Evolutionary conservation across 1,140 invertebrate species (phyloP), one percentile per base, ranked within the genome.

Genomic region (Philaenus spumarius): DNA sequence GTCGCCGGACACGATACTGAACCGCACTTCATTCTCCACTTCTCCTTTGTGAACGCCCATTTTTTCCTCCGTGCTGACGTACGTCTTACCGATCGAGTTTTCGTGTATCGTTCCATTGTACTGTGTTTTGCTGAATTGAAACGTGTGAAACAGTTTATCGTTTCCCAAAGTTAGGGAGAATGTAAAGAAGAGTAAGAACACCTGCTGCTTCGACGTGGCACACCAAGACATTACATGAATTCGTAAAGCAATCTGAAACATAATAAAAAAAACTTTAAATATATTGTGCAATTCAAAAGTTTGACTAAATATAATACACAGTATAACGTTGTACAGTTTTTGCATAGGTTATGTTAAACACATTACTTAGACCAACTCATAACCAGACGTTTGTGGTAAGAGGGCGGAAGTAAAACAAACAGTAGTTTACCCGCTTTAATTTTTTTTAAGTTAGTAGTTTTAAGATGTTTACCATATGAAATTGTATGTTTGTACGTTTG

Each of bases 71-170:
- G 83, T 77, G 7, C 77, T 72, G 1, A 82, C 80, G 71, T 88
- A 90, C 1, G 88, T 90, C 69, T 92, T 92, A 34, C 86, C 88
- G 37, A 90, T 78, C 60, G 90, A 91, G 76, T 92, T 96, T 75
- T 97, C 94, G 9, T 87, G 82, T 63, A 97, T 90, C 63, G 85
- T 89, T 61, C 87, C 89, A 80, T 96, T 95, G 81, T 96, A 97
- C 0, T 78, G 67, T 5, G 76, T 63, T 55, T 81, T 77, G 1
- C 85, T 84, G 76, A 96, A 97, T 12, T 68, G 71, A 62, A 84
- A 80, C n/a, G 40, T 35, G 35, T 15, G 7, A 24, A 9, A n/a
- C 2, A n/a, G 47, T 14, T 23, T 15, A 11, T n/a, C 23, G 7
- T 50, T 26, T 7, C 6, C 23, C 17, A 22, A 20, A 22, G 17